Conservation (phyloP, 2,113 vertebrate species). For the Pogonocichla stellata region DNA sequence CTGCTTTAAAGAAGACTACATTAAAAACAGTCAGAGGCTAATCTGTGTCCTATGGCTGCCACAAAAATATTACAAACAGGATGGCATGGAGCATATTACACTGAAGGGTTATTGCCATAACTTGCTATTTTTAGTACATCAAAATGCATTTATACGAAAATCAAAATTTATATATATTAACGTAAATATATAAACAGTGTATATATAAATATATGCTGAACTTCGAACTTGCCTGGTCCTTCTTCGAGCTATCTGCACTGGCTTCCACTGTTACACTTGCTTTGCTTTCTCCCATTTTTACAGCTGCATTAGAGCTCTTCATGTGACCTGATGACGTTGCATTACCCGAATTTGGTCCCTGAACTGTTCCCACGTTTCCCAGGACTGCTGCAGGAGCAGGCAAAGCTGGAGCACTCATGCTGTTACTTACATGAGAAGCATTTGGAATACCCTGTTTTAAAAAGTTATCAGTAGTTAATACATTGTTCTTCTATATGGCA, state of each 20-base stretch:
- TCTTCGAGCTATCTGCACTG: slow-evolving; percentile 93
- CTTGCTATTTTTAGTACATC: not conserved
- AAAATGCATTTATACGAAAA: not conserved
- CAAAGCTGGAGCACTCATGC: slow-evolving; percentile 73
- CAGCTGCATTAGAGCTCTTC: slow-evolving; percentile 74
- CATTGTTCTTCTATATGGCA: not conserved
- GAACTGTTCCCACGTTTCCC: slow-evolving; percentile 63
- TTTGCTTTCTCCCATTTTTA: slow-evolving; percentile 77
- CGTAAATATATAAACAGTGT: not conserved
- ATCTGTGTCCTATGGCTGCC: not conserved
- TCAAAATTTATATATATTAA: not conserved
- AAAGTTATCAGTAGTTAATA: slow-evolving; percentile 61
- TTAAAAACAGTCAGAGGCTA: not conserved
- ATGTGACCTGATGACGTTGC: slow-evolving; percentile 83
- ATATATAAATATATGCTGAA: not conserved
- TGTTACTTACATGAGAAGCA: slow-evolving; percentile 76
- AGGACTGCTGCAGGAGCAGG: slow-evolving; percentile 79
- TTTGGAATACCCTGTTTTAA: slow-evolving; percentile 79
- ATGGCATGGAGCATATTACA: not conserved
- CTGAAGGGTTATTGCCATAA: not conserved
- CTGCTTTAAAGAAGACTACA: not conserved
- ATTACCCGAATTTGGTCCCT: slow-evolving; percentile 76
- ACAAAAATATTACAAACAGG: not conserved
- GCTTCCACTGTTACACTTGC: slow-evolving; percentile 81
- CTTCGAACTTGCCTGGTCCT: slow-evolving; percentile 88